Evolutionary conservation across 2,797 vertebrate genomes (phyloP), one percentile per base, ranked within the genome.

Genomic region (Poeciliopsis infans): DNA sequence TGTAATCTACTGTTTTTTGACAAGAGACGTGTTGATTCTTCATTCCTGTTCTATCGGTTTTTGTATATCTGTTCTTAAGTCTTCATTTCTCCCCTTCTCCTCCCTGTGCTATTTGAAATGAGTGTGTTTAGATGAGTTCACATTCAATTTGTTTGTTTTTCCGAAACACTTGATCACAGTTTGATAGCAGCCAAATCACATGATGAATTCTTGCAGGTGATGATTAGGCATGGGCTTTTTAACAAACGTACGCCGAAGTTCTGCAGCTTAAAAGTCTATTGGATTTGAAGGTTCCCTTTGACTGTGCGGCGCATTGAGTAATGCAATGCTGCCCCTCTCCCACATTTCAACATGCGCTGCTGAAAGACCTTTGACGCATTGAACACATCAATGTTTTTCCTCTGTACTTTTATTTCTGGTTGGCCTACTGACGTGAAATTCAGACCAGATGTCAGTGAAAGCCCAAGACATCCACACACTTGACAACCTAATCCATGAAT

Each of bases 1-100:
- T 95, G 93, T 95, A 96, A 95, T 94, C 91, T 92, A 93, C 89
- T 93, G 91, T 94, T 92, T 92, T 95, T 95, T 94, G 94, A 93
- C 85, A 93, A 94, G 88, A 88, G 83, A 91, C 78, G 92, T 95
- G 94, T 95, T 95, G 83, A 89, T 92, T 93, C 92, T 91, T 95
- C 93, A 94, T 95, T 94, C 93, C 86, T 83, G 94, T 95, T 93
- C 89, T 90, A 89, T 94, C 83, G 91, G 93, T 96, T 94, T 95
- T 94, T 95, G 92, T 95, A 93, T 94, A 94, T 94, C 85, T 92
- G 93, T 94, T 94, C 90, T 91, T 93, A 83, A 86, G 87, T 88
- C 79, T 76, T 91, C 81, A 88, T 90, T 93, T 83, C 87, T 89
- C 94, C 59, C 91, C 88, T 90, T 93, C 83, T 89, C 88, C 94